A percentile compares a stretch with the other conserved stretches of the same genome.
These are phyloP conservation scores for Notolepis coatsorum DNA, from an alignment of 2,797 vertebrate genomes.

Conservation along the genomic window DNA sequence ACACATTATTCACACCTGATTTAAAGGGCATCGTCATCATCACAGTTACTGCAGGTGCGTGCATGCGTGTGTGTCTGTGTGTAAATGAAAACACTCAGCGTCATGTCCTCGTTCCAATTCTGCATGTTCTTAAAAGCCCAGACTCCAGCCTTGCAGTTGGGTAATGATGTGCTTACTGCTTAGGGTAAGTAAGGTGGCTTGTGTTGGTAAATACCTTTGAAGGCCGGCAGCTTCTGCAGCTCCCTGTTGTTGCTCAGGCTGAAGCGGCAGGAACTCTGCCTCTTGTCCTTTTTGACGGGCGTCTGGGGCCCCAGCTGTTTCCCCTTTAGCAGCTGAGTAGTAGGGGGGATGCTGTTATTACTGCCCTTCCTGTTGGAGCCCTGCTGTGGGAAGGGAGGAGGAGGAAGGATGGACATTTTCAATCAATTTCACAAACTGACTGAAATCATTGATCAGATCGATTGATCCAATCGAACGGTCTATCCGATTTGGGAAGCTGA, in stretches of 20 bases:
- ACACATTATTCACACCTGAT: no score
- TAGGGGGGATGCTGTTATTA: conserved; percentile 84
- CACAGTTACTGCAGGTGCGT: no score
- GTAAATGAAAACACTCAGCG: neutral
- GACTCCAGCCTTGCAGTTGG: neutral
- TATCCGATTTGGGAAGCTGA: no score
- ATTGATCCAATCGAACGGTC: no score
- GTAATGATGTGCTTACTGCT: conserved; percentile 8
- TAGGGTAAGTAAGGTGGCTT: neutral
- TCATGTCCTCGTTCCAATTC: neutral
- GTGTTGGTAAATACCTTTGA: conserved; percentile 85
- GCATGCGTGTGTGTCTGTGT: neutral
- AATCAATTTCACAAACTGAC: no score
- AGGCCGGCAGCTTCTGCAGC: conserved; percentile 94
- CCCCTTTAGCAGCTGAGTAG: conserved; percentile 91
- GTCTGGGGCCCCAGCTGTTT: conserved; percentile 89
- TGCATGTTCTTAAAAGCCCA: neutral
- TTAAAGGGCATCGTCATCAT: no score
- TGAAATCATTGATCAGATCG: no score
- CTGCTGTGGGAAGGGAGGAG: conserved; percentile 68
- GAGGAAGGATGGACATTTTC: no score
- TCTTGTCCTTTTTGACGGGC: conserved; percentile 93
- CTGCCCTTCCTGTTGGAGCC: conserved; percentile 90
- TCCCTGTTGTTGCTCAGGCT: conserved; percentile 94
- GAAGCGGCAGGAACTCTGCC: conserved; percentile 93